phyloP scores from a whole-genome alignment of 2,113 vertebrate genomes.

The Cyprinodon brontotheroides region DNA sequence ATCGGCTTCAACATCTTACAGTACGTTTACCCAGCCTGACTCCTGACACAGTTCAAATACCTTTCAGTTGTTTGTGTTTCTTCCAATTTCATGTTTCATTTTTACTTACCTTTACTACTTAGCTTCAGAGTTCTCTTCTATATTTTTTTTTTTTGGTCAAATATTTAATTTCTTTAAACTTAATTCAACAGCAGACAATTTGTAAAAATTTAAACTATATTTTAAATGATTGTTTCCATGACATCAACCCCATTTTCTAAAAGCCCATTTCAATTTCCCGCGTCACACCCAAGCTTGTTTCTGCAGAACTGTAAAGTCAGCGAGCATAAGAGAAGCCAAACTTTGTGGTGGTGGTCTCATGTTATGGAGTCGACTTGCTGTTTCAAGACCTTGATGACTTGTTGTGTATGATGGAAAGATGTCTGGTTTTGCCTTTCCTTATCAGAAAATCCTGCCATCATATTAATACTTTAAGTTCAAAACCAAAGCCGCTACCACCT shows the following conservation, averaged over 20 bases:
- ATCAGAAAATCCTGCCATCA: background rate
- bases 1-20: constrained; percentile 25
- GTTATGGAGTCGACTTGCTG: background rate
- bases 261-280: background rate
- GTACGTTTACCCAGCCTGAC: background rate
- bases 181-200: background rate
- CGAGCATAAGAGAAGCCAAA: background rate
- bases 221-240: too few relatives aligned
- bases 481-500: background rate
- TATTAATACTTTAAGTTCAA: background rate
- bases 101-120: background rate
- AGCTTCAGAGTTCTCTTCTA: background rate
- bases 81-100: background rate
- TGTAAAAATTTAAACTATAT: background rate
- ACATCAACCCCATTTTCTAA: background rate
- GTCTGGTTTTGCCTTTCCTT: background rate
- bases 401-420: background rate
- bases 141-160: background rate
- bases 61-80: background rate
- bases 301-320: background rate
- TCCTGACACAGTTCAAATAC: background rate
- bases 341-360: background rate
- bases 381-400: background rate
- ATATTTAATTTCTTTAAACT: background rate
- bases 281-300: background rate